Base-by-base conservation (phyloP, 2,113 vertebrate genomes). In the Platichthys flesus region DNA sequence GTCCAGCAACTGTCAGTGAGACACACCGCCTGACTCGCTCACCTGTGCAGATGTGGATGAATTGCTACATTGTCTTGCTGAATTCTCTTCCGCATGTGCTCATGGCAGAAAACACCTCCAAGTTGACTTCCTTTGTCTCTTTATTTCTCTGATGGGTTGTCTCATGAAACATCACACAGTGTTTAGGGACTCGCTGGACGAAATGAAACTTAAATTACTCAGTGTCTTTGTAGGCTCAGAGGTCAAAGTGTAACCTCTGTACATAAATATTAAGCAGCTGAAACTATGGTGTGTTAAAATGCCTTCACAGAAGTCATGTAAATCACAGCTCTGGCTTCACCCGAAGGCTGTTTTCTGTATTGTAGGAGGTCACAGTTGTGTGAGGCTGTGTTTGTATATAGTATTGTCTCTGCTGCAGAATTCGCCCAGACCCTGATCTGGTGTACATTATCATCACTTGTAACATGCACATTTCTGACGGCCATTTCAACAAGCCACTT, bases 401-500 rank as follows among this genome's bases (percentile, higher is more conserved):
- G 72, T 63, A 85, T 79, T 61, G 57, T 74, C 80, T 84, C 70
- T 82, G 74, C 45, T 80, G 10, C 71, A 72, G 75, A 86, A 83
- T 84, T 56, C 64, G 71, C 75, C 78, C 87, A 86, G 76, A 91
- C 80, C 67, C 74, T 78, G 81, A 86, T 84, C 89, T 86, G 83
- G 86, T 85, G 77, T 83, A 85, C 79, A 88, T 91, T 85, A 89
- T 90, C 87, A 90, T 88, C 88, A 77, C 78, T 67, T 84, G 64
- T 81, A 81, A 77, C 74, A 75, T 82, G 79, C 69, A 83, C 84
- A 77, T 90, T 90, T 91, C 90, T 90, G 83, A 82, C 73, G 85
- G 81, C 52, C 61, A 68, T 91, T 85, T 91, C 87, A 92, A 87
- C 89, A 83, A 89, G 76, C 82, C 81, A 79, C 80, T 88, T 89